phyloP scores from a whole-genome alignment of 2,888 invertebrate genomes.

The Ariolimax columbianus region DNA sequence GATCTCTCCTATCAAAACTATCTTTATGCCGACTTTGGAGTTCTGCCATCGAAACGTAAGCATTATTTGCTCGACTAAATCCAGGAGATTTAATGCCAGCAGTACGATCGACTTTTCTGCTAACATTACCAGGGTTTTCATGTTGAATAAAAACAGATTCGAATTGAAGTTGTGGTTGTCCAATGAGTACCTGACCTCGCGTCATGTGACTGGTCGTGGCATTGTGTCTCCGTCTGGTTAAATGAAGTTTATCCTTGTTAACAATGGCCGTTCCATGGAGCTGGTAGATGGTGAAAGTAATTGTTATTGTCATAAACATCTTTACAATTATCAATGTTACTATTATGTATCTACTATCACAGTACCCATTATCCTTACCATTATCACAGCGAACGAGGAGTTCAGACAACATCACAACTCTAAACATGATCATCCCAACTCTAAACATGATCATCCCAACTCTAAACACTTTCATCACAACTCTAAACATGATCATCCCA shows the following conservation, averaged over 20 bases:
- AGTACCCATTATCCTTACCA: no score
- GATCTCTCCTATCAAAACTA: not conserved
- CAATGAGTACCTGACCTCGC: not conserved
- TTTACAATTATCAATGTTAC: no score
- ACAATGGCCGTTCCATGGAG: not conserved
- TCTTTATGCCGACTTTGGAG: not conserved
- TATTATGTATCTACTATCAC: no score
- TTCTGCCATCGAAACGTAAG: not conserved
- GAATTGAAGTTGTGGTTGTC: not conserved
- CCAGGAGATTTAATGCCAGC: not conserved
- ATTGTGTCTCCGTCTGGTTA: not conserved
- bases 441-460: no score
- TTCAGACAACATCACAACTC: no score
- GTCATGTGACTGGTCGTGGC: not conserved
- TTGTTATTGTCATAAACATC: not conserved
- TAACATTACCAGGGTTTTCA: not conserved
- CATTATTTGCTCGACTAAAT: not conserved
- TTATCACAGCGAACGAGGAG: no score
- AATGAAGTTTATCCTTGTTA: not conserved
- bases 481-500: no score
- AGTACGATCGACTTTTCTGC: not conserved
- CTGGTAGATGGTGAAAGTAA: not conserved
- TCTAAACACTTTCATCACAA: no score
- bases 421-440: no score
- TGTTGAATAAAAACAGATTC: not conserved